Percentiles rank a stretch among this genome's conserved stretches.
phyloP scores from a whole-genome alignment of 2,113 vertebrate genomes.

The Proterorhinus semilunaris region DNA sequence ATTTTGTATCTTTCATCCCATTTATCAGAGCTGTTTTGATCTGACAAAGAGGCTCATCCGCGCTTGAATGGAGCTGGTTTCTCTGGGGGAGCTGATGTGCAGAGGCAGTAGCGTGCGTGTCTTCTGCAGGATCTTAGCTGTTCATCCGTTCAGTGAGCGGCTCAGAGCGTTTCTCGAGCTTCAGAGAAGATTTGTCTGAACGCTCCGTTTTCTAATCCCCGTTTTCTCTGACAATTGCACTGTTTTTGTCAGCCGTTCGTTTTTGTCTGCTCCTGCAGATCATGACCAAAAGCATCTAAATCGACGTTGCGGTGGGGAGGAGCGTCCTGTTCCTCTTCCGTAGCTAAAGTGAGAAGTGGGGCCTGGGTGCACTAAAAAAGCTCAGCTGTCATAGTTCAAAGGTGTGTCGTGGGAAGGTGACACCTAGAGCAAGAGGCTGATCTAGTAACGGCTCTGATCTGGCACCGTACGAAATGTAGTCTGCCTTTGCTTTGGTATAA shows the following conservation, averaged over 20 bases:
- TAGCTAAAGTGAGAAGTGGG: background rate
- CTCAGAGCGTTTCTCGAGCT: constrained; percentile 24
- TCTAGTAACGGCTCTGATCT: constrained; percentile 7
- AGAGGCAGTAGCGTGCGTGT: constrained; percentile 61
- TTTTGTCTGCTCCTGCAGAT: background rate
- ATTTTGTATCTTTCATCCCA: too few relatives aligned
- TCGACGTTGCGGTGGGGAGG: background rate
- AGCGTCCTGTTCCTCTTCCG: background rate
- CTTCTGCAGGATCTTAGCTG: constrained; percentile 47
- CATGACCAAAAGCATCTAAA: background rate
- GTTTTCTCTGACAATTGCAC: background rate
- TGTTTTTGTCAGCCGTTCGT: background rate
- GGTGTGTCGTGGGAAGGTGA: constrained; percentile 45
- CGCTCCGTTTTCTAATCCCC: background rate
- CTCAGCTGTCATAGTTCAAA: constrained; percentile 34
- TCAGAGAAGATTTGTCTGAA: constrained; percentile 15
- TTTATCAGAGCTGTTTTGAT: background rate
- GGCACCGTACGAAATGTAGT: background rate
- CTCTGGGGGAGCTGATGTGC: constrained; percentile 48
- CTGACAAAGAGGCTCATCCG: background rate
- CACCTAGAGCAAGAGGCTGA: constrained; percentile 13
- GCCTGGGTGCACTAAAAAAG: constrained; percentile 1
- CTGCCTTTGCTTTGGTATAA: background rate
- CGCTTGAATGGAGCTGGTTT: background rate
- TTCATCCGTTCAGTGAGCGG: constrained; percentile 24